These are phyloP conservation scores for Noctilio leporinus DNA, from an alignment of 2,113 vertebrate genomes.

Conservation along the genomic window DNA sequence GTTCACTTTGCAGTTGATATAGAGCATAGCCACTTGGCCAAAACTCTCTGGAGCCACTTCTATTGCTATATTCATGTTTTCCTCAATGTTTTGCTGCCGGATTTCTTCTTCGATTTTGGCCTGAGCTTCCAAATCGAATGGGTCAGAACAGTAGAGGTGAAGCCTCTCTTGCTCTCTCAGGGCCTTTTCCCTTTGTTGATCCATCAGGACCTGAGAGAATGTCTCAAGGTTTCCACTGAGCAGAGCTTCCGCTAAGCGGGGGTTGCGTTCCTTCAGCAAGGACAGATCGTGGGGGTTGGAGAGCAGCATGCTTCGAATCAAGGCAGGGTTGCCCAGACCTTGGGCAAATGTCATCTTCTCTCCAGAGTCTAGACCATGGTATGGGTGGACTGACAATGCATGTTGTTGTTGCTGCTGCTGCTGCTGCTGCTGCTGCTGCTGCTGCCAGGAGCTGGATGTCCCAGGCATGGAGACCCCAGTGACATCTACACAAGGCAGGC, in stretches of 20 bases:
- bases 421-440: constrained; percentile 47
- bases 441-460: constrained; percentile 76
- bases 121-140: constrained; percentile 94
- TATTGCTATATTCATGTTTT: constrained; percentile 99
- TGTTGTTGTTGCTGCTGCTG: not conserved
- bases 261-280: constrained; percentile 93
- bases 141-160: constrained; percentile 89
- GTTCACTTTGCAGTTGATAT: constrained; percentile 98
- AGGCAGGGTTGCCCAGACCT: constrained; percentile 85
- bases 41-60: constrained; percentile 98
- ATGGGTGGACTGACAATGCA: rapidly evolving
- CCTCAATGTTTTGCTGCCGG: constrained; percentile 96
- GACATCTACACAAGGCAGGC: constrained; percentile 86
- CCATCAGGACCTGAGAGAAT: constrained; percentile 91
- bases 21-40: constrained; percentile 98
- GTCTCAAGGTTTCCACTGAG: constrained; percentile 93
- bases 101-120: constrained; percentile 98
- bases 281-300: constrained; percentile 94
- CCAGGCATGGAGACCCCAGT: constrained; percentile 86
- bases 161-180: constrained; percentile 91
- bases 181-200: constrained; percentile 91
- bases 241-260: constrained; percentile 89
- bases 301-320: constrained; percentile 92
- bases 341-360: constrained; percentile 69
- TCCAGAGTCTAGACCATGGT: not conserved